These are phyloP conservation scores for Xyrauchen texanus DNA, from an alignment of 2,113 vertebrate species.

Conservation along the genomic window DNA sequence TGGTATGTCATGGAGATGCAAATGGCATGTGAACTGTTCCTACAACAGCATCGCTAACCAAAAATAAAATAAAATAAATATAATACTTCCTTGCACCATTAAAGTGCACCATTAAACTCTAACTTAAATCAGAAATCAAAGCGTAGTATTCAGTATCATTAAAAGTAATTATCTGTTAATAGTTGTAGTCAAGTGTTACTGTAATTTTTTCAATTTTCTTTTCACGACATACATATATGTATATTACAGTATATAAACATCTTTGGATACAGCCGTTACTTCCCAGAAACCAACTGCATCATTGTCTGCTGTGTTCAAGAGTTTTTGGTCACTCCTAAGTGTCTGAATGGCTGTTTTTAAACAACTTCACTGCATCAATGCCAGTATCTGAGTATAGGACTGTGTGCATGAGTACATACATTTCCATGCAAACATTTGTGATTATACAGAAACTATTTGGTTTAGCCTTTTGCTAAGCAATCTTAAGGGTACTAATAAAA, in stretches of 20 bases:
- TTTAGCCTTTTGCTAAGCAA: no score
- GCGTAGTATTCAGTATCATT: no score
- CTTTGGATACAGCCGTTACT: slow-evolving; percentile 16
- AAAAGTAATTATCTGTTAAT: neutral
- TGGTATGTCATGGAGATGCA: no score
- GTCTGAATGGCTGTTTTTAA: slow-evolving; percentile 1
- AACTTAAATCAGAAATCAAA: no score
- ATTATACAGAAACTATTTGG: no score
- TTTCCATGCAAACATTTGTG: neutral
- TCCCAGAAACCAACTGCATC: slow-evolving; percentile 19
- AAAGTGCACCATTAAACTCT: no score
- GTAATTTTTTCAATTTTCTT: neutral
- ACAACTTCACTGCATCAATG: neutral
- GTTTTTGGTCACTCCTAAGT: neutral
- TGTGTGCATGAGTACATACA: neutral
- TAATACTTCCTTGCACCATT: no score
- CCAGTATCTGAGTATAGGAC: neutral
- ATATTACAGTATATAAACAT: slow-evolving; percentile 24
- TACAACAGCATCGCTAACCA: no score
- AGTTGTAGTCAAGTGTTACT: neutral
- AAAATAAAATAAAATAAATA: no score
- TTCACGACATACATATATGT: neutral
- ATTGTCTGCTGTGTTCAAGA: neutral
- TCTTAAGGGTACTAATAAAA: no score
- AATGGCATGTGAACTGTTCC: no score